Evolutionary conservation across 2,888 invertebrate genomes (phyloP), one percentile per base, ranked within the genome.

Genomic region (Polymixis lichenea): DNA sequence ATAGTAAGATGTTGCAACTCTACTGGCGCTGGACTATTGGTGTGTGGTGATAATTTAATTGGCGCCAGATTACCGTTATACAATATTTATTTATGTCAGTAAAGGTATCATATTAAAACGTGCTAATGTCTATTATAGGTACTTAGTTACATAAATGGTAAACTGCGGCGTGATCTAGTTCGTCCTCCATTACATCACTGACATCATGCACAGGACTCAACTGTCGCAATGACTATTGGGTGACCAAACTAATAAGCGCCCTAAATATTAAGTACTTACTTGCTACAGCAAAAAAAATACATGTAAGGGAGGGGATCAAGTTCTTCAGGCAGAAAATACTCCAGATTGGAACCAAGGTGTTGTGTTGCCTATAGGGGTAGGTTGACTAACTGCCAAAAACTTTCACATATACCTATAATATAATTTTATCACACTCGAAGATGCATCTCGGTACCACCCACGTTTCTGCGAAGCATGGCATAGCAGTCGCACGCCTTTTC

Each of bases 41-140:
- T n/a, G 7, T 19, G 19, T 56, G 19, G 9, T 55, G 43, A 60
- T 43, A 17, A 53, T 55, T 58, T 55, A 17, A 78, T 60, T 38
- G 65, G 55, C 46, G 68, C 60, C 53, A 53, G n/a, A 32, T 49
- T 11, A 67, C 25, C 15, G 55, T 66, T 67, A 78, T 19, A 51
- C 25, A 67, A 58, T 51, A 8, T 53, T 80, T 65, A 80, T 72
- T 58, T 69, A 61, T 72, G 68, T 38, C 60, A 51, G 38, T 32
- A 49, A 67, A 78, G 53, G 49, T 72, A 69, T 67, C 67, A 80
- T 49, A 73, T 80, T 69, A 81, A 62, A 76, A 84, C 82, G 85
- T 82, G 85, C 62, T 13, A 60, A 70, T 72, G 64, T 67, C 25
- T 60, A 72, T 61, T 43, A 85, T 73, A 53, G 72, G 51, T 75